These are phyloP conservation scores for Agrochola macilenta DNA, from an alignment of 2,888 invertebrate genomes.

Conservation along the genomic window DNA sequence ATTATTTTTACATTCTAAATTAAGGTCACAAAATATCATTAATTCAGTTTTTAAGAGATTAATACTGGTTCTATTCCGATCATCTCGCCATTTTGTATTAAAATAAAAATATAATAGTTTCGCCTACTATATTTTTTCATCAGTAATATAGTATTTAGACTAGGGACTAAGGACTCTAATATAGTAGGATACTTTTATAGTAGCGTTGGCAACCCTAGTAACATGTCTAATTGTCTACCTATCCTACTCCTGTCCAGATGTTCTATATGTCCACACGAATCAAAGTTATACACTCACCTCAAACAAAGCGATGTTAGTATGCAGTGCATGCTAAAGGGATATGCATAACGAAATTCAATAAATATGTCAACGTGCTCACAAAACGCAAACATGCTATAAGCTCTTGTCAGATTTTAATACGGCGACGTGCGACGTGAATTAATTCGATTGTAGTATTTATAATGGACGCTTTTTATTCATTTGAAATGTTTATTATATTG, in stretches of 20 bases:
- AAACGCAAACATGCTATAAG: conserved; percentile 34
- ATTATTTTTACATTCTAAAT: no score
- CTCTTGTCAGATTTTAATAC: conserved; percentile 38
- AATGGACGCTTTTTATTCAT: background rate
- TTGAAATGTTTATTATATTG: background rate
- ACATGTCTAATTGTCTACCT: background rate
- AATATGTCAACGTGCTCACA: conserved; percentile 40
- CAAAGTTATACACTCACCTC: conserved; percentile 17
- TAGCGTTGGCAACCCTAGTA: no score
- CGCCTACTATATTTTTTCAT: no score
- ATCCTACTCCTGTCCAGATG: background rate
- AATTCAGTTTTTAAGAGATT: no score
- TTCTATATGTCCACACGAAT: conserved; percentile 5
- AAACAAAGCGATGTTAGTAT: conserved; percentile 45
- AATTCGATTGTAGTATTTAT: conserved; percentile 8
- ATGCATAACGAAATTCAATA: conserved; percentile 55
- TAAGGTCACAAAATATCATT: no score
- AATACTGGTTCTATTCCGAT: no score
- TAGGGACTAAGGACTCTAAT: no score
- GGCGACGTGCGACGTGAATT: conserved; percentile 2
- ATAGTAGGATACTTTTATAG: no score
- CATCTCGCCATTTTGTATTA: no score
- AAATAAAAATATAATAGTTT: no score
- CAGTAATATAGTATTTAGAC: no score
- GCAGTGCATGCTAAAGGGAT: conserved; percentile 35